Percentiles rank a stretch among this genome's conserved stretches.
Conservation (phyloP, 1,140 invertebrate species). For the Bombyx mandarina region DNA sequence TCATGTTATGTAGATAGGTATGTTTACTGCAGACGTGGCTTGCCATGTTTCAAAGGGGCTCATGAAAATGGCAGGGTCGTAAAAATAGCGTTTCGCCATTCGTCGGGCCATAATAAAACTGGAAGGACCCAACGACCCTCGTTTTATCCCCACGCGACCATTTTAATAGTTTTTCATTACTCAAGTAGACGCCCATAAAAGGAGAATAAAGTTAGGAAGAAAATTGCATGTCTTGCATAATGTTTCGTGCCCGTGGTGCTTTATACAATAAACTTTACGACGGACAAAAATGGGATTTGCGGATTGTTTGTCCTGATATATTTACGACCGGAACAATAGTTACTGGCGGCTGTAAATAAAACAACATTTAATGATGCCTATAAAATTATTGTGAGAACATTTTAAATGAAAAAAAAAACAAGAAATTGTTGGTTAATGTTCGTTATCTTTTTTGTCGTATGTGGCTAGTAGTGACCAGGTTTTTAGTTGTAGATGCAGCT, state of each 20-base stretch:
- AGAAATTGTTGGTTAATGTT: too few species aligned
- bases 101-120: slow-evolving; percentile 50
- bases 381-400: too few species aligned
- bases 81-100: slow-evolving; percentile 52
- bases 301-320: slow-evolving; percentile 35
- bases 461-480: too few species aligned
- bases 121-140: slow-evolving; percentile 58
- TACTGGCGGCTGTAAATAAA: slow-evolving; percentile 4
- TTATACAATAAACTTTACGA: slow-evolving; percentile 41
- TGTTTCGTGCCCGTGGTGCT: slow-evolving; percentile 32
- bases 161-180: slow-evolving; percentile 70
- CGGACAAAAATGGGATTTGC: slow-evolving; percentile 41
- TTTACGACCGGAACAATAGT: slow-evolving; percentile 21
- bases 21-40: slow-evolving; percentile 33
- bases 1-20: slow-evolving; percentile 5
- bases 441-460: too few species aligned
- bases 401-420: too few species aligned
- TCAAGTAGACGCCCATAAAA: slow-evolving; percentile 66
- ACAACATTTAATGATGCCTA: slow-evolving; percentile 1
- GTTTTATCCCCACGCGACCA: slow-evolving; percentile 52
- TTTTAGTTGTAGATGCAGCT: too few species aligned
- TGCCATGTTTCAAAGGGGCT: slow-evolving; percentile 39
- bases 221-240: slow-evolving; percentile 68
- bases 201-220: slow-evolving; percentile 53
- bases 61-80: slow-evolving; percentile 51